Evolutionary conservation across 2,888 invertebrate genomes (phyloP).

Genomic region (Trimorus sp.): DNA sequence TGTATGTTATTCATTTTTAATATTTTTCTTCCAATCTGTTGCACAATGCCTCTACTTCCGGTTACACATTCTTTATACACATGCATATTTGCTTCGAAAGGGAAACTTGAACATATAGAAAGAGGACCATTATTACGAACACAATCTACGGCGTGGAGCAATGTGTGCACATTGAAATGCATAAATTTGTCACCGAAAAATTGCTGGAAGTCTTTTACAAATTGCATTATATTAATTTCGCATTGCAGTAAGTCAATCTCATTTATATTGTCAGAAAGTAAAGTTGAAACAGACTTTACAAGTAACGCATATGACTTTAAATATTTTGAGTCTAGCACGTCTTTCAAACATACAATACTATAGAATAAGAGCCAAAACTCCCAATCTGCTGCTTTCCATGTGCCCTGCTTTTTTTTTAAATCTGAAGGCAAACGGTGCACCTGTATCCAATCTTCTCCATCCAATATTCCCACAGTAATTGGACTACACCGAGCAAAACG

Average conservation of each 20-base stretch:
- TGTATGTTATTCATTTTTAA: conserved; percentile 14
- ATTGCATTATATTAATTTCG: conserved; percentile 21
- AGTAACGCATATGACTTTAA: conserved; percentile 26
- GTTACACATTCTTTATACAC: conserved; percentile 22
- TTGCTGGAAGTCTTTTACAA: conserved; percentile 25
- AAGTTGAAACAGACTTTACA: not conserved
- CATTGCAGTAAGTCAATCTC: conserved; percentile 35
- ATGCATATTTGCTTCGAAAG: conserved; percentile 31
- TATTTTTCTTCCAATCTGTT: conserved; percentile 27
- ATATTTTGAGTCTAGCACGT: conserved; percentile 18
- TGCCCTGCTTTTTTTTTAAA: not conserved
- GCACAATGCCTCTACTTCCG: conserved; percentile 23
- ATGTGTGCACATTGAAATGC: conserved; percentile 22
- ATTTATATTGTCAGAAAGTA: conserved; percentile 30
- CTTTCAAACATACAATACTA: conserved; percentile 48
- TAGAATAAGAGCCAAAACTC: conserved; percentile 56
- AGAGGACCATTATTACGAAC: conserved; percentile 3
- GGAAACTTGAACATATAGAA: not conserved
- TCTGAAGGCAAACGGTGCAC: conserved; percentile 39
- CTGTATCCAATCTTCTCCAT: not conserved
- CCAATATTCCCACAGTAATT: conserved; percentile 42
- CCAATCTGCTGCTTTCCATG: conserved; percentile 58
- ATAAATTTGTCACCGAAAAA: conserved; percentile 26
- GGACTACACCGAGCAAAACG: conserved; percentile 36
- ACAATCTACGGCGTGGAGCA: not conserved